phyloP scores from a whole-genome alignment of 2,797 vertebrate species.

The Parauchenoglanis ngamensis region DNA sequence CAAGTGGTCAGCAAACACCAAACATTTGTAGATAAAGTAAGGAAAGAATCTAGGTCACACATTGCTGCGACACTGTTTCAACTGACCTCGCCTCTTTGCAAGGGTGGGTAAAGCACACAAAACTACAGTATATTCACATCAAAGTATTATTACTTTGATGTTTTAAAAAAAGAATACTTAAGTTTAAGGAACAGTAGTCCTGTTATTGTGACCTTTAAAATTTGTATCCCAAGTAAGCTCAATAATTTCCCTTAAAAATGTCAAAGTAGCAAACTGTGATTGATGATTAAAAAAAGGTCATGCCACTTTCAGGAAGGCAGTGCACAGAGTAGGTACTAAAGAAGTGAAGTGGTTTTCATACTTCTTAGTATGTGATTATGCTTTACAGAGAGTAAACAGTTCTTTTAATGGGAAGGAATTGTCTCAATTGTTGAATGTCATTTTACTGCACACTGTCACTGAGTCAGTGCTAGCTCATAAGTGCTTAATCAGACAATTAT shows the following conservation, averaged over 20 bases:
- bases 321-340: not conserved
- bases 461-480: constrained; percentile 31
- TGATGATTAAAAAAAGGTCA: constrained; percentile 2
- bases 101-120: not conserved
- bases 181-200: not conserved
- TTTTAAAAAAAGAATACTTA: not conserved
- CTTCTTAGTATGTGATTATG: not conserved
- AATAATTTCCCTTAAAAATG: not conserved
- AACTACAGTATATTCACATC: not conserved
- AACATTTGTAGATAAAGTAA: constrained; percentile 23
- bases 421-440: not conserved
- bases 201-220: not conserved
- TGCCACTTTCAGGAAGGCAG: not conserved
- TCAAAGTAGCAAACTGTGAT: not conserved
- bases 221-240: not conserved
- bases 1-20: not conserved
- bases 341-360: not conserved
- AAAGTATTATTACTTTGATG: constrained; percentile 19
- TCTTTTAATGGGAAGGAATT: not conserved
- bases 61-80: constrained; percentile 12
- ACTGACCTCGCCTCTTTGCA: not conserved
- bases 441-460: constrained; percentile 24
- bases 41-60: constrained; percentile 24
- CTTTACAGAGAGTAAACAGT: not conserved
- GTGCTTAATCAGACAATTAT: constrained; percentile 36